phyloP scores from a whole-genome alignment of 2,888 invertebrate species.

The Euzetes globulus region DNA sequence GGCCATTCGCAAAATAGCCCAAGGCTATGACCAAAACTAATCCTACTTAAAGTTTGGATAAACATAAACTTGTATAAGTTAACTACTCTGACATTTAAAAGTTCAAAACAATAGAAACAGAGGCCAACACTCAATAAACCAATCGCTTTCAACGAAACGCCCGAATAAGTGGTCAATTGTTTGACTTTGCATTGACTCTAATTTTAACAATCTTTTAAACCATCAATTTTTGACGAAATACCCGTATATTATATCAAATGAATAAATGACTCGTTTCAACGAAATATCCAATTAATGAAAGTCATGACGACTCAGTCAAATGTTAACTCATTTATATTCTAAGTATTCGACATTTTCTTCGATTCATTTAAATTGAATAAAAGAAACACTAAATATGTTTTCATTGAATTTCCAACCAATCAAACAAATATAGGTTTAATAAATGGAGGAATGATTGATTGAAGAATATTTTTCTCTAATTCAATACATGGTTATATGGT shows the following conservation, averaged over 20 bases:
- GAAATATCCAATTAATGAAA: not conserved
- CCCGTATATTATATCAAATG: not conserved
- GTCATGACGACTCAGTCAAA: constrained; percentile 3
- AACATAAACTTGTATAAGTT: not conserved
- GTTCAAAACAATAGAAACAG: not conserved
- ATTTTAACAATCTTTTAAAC: constrained; percentile 1
- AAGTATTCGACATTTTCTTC: not conserved
- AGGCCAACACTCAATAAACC: not conserved
- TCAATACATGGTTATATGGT: too few relatives aligned
- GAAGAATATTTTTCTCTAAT: too few relatives aligned
- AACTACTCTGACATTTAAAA: not conserved
- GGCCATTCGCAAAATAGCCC: not conserved
- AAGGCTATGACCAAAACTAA: constrained; percentile 11
- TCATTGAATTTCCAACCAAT: too few relatives aligned
- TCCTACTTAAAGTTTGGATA: not conserved
- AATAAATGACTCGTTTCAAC: not conserved
- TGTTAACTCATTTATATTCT: not conserved
- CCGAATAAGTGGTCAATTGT: constrained; percentile 6
- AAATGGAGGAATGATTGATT: too few relatives aligned
- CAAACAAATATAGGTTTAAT: too few relatives aligned
- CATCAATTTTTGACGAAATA: constrained; percentile 1
- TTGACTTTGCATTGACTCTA: not conserved
- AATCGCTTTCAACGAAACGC: constrained; percentile 1
- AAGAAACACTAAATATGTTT: too few relatives aligned
- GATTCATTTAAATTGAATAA: too few relatives aligned